Evolutionary conservation across 2,113 vertebrate genomes (phyloP).

Genomic region (Anarrhichthys ocellatus): DNA sequence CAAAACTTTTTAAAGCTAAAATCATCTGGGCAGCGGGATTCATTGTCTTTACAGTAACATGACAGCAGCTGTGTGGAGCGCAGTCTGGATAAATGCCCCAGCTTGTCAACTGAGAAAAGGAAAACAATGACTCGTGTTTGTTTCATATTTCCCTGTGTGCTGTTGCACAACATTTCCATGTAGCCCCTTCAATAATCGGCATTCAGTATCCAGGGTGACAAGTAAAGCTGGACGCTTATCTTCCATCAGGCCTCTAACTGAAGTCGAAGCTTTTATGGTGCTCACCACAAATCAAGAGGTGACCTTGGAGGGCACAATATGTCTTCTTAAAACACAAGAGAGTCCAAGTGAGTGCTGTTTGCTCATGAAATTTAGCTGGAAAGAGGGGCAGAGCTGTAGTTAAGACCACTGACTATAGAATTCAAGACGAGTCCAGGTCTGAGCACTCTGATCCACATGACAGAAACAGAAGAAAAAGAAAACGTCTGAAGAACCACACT

Average conservation of each 20-base stretch:
- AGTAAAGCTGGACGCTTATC: conserved; percentile 4
- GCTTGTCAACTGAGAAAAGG: conserved; percentile 26
- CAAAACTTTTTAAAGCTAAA: background rate
- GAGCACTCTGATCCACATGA: background rate
- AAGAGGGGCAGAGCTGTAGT: background rate
- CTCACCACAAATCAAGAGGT: conserved; percentile 24
- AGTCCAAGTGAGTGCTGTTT: background rate
- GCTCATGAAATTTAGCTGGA: background rate
- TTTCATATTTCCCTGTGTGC: conserved; percentile 45
- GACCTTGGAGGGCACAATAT: conserved; percentile 9
- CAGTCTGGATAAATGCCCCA: conserved; percentile 19
- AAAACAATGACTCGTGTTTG: conserved; percentile 47
- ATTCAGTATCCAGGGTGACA: conserved; percentile 51
- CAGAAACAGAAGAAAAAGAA: no score
- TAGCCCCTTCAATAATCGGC: conserved; percentile 22
- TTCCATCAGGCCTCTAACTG: conserved; percentile 20
- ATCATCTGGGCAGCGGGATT: background rate
- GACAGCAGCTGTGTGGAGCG: conserved; percentile 10
- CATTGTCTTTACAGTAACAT: background rate
- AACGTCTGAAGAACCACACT: no score
- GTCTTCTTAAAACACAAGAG: background rate
- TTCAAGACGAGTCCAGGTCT: background rate
- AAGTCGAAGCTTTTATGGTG: conserved; percentile 20
- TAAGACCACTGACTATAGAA: background rate
- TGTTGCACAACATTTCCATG: conserved; percentile 39